Conservation (phyloP, 2,113 vertebrate species). For the Synodontis membranacea region DNA sequence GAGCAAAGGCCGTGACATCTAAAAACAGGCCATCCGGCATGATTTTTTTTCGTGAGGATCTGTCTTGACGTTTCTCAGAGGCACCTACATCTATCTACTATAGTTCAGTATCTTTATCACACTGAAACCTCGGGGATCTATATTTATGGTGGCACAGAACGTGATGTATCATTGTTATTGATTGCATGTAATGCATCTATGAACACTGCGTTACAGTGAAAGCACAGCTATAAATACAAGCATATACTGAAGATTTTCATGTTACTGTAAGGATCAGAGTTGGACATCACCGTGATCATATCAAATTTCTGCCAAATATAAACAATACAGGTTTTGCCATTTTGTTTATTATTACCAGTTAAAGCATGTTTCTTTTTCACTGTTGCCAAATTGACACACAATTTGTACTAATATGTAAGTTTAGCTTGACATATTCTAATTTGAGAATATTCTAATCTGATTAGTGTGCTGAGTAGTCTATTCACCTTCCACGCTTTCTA, state of each 20-base stretch:
- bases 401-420: constrained; percentile 40
- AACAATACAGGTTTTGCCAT: neutral
- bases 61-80: constrained; percentile 79
- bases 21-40: constrained; percentile 61
- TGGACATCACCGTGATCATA: neutral
- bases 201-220: neutral
- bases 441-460: constrained; percentile 43
- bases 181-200: neutral
- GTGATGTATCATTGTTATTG: neutral
- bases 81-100: constrained; percentile 8
- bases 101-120: constrained; percentile 12
- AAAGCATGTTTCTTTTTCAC: neutral
- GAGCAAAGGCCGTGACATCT: constrained; percentile 92
- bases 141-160: constrained; percentile 8
- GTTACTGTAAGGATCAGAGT: neutral
- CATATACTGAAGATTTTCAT: neutral
- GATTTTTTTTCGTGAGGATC: constrained; percentile 86
- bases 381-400: constrained; percentile 23
- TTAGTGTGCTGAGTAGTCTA: constrained; percentile 25
- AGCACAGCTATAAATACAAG: neutral
- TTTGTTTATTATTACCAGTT: neutral
- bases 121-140: neutral
- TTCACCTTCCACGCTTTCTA: constrained; percentile 57
- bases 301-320: neutral
- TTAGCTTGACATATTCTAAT: constrained; percentile 45